Evolutionary conservation across 2,797 vertebrate genomes (phyloP), one percentile per base, ranked within the genome.

Genomic region (Scleropages formosus): DNA sequence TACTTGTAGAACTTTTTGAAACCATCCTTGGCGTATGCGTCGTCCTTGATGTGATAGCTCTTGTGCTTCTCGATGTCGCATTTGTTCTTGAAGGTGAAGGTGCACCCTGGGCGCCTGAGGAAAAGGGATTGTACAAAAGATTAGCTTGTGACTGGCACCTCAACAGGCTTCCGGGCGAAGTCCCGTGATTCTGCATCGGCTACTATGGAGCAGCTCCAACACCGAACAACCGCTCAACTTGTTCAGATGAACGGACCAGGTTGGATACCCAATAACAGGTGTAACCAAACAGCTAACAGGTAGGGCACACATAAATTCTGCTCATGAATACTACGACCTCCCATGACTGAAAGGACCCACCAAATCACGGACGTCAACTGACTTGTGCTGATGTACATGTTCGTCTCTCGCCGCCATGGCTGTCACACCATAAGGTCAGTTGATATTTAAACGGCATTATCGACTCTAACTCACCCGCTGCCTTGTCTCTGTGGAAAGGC

Each of bases 1-100:
- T 99, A 99, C 86, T 99, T 99, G 82, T 99, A 99, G 90, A 99
- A 99, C 89, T 99, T 99, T 94, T 99, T 99, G 89, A 99, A 99
- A 86, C 98, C 98, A 0, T 99, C 98, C 93, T 99, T 99, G 91
- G 98, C 98, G 0, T 99, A 99, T 18, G 98, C 98, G 4, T 99
- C 98, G 0, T 99, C 98, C 92, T 99, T 99, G 90, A 99, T 96
- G 93, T 99, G 97, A 88, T 99, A 99, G 91, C 97, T 99, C 92
- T 99, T 99, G 95, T 99, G 98, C 95, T 99, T 99, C 94, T 99
- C 98, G 8, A 99, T 99, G 91, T 99, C 98, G 86, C 98, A 99
- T 92, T 99, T 99, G 92, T 99, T 99, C 92, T 99, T 99, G 89
- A 99, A 99, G 80, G 98, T 99, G 90, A 98, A 99, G 0, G 94